These are phyloP conservation scores for Rattus rattus DNA, from an alignment of 2,113 vertebrate species.

Conservation along the genomic window DNA sequence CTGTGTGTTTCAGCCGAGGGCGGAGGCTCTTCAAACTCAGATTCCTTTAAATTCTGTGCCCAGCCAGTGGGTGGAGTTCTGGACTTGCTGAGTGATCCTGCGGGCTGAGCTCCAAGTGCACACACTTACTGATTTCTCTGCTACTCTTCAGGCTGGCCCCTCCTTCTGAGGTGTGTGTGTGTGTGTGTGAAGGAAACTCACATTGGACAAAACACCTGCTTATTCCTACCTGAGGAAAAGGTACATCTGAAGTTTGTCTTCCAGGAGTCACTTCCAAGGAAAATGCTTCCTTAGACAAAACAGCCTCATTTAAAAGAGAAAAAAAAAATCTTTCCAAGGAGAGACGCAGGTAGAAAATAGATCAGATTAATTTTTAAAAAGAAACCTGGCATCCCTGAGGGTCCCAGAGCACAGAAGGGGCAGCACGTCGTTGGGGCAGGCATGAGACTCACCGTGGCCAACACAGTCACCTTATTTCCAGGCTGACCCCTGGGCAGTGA, in stretches of 20 bases:
- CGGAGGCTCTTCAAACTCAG: background rate
- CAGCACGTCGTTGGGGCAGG: background rate
- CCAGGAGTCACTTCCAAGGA: background rate
- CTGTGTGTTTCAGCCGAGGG: background rate
- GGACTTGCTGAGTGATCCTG: background rate
- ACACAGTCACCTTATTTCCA: background rate
- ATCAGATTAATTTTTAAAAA: background rate
- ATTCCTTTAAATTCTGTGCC: background rate
- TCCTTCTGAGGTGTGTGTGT: background rate
- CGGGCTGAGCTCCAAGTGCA: background rate
- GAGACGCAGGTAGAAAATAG: background rate
- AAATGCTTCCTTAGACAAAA: background rate
- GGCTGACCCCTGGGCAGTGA: background rate
- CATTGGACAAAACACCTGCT: background rate
- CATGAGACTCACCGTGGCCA: fast-evolving
- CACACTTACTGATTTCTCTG: background rate
- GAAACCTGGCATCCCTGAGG: background rate
- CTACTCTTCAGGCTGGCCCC: background rate
- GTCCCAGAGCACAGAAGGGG: background rate
- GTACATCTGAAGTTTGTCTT: too few species aligned
- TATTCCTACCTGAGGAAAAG: background rate
- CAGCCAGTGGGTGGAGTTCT: background rate
- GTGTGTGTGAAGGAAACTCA: too few species aligned
- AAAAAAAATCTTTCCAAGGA: background rate
- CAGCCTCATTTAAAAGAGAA: background rate